phyloP scores from a whole-genome alignment of 2,797 vertebrate genomes.

The Corythornis leucogaster region DNA sequence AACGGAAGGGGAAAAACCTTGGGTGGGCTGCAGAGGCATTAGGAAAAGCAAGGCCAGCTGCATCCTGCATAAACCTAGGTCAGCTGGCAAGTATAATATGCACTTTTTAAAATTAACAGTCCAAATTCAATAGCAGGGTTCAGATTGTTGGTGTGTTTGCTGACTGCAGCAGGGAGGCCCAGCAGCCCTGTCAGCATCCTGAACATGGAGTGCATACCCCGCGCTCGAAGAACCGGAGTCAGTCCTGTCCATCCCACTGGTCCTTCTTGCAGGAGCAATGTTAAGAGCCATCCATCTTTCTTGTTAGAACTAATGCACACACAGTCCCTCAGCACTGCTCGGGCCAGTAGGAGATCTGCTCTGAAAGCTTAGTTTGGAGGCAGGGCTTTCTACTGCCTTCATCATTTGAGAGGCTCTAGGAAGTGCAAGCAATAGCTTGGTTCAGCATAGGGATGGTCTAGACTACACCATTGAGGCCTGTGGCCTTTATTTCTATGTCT shows the following conservation, averaged over 20 bases:
- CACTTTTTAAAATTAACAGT: background rate
- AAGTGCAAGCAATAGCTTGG: background rate
- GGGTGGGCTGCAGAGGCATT: slow-evolving; percentile 44
- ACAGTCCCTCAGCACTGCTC: background rate
- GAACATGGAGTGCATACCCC: rapidly evolving
- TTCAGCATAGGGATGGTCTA: background rate
- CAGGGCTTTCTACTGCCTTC: background rate
- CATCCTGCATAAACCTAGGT: slow-evolving; percentile 47
- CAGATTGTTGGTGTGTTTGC: background rate
- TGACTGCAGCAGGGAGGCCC: background rate
- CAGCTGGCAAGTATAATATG: background rate
- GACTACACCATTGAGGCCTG: background rate
- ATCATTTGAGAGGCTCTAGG: background rate
- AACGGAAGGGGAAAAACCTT: slow-evolving; percentile 31
- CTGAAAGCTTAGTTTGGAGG: background rate
- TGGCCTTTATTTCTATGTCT: background rate
- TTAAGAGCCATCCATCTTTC: background rate
- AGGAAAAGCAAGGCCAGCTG: slow-evolving; percentile 58
- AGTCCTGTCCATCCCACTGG: background rate
- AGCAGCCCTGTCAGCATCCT: background rate
- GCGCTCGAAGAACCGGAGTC: rapidly evolving
- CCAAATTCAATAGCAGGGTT: background rate
- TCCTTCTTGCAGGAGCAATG: background rate
- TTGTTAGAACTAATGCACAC: background rate
- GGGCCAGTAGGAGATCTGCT: background rate